Evolutionary conservation across 2,888 invertebrate genomes (phyloP), one percentile per base, ranked within the genome.

Genomic region (Fissipunctia ypsillon): DNA sequence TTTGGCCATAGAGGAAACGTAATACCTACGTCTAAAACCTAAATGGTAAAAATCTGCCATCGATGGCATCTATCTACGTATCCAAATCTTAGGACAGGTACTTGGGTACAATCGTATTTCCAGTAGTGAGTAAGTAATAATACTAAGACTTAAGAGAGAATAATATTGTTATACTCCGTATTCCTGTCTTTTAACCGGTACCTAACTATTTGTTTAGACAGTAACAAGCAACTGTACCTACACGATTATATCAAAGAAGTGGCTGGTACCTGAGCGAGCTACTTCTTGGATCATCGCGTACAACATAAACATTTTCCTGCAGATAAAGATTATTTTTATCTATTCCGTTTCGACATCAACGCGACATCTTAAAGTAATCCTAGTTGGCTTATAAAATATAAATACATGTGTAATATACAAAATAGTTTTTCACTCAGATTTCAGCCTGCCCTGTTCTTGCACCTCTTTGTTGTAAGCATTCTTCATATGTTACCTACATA

Each of bases 401-500:
- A n/a, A n/a, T n/a, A n/a, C n/a, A n/a, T n/a, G n/a, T n/a, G n/a
- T n/a, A n/a, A n/a, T n/a, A n/a, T n/a, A n/a, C n/a, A n/a, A n/a
- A n/a, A n/a, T n/a, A n/a, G n/a, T 4, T 63, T 61, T 63, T 22
- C 63, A 45, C 28, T 14, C 28, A 28, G 25, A 43, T 28, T 61
- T 61, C 12, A 45, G 45, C 9, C 22, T 22, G 28, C 22, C 28
- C 28, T 48, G 45, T 22, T 28, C 14, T 63, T 16, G n/a, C 6
- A 56, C 9, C 14, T 16, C 5, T n/a, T 10, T 56, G 14, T n/a
- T 59, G 16, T 31, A 64, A 64, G 31, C 64, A 19, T n/a, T 59
- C 64, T 59, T 64, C 59, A 31, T 59, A 64, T 31, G n/a, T n/a
- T 64, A 64, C 56, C 3, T 57, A 16, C 5, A 3, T 41, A 19